Conservation (phyloP, 2,888 invertebrate species). For the Agrochola lota region DNA sequence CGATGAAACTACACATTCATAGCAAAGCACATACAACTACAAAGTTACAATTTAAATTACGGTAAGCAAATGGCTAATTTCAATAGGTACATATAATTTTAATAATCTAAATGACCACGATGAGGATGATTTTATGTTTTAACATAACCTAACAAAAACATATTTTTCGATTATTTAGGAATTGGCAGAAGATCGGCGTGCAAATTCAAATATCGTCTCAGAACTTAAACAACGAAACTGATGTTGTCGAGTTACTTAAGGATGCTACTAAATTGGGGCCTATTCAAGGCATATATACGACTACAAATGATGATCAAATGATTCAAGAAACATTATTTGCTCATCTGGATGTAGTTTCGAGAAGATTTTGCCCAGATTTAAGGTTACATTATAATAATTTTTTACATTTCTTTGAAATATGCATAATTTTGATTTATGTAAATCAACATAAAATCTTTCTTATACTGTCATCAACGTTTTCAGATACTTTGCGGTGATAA, state of each 20-base stretch:
- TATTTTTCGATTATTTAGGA: conserved; percentile 47
- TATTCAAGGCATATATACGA: conserved; percentile 70
- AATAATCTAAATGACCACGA: not conserved
- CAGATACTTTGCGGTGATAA: conserved; percentile 50
- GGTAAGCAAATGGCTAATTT: conserved; percentile 58
- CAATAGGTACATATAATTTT: not conserved
- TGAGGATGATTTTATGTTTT: not conserved
- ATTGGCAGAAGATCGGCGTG: conserved; percentile 65
- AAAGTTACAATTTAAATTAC: conserved; percentile 64
- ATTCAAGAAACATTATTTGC: conserved; percentile 55
- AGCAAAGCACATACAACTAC: conserved; percentile 30
- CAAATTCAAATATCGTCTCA: conserved; percentile 54
- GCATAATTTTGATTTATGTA: not conserved
- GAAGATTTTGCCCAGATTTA: conserved; percentile 68
- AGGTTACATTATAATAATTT: conserved; percentile 48
- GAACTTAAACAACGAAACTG: conserved; percentile 32
- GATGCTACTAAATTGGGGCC: conserved; percentile 58
- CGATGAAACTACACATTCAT: conserved; percentile 70
- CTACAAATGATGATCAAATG: conserved; percentile 46
- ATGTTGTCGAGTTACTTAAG: conserved; percentile 57
- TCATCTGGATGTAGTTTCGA: conserved; percentile 67
- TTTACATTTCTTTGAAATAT: not conserved
- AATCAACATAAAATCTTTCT: not conserved
- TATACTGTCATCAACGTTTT: not conserved
- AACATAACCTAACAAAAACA: not conserved